A percentile compares a stretch with the other conserved stretches of the same genome.
Evolutionary conservation across 1,140 invertebrate genomes (phyloP).

Genomic region (Samia ricini): DNA sequence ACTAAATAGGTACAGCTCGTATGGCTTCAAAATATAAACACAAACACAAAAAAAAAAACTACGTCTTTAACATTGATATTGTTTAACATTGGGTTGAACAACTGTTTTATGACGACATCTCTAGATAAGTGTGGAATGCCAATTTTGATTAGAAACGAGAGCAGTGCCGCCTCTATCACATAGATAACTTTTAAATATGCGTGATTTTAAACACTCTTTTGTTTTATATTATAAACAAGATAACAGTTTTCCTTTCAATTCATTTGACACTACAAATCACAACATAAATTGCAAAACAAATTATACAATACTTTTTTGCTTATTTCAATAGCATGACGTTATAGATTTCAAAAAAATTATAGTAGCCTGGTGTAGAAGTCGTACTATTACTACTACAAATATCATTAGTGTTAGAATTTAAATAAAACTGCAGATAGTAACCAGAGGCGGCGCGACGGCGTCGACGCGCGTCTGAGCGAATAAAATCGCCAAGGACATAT

Average conservation of each 20-base stretch:
- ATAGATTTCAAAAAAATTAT: not conserved
- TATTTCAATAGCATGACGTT: not conserved
- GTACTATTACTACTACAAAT: slow-evolving; percentile 3
- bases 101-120: slow-evolving; percentile 44
- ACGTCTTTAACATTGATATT: not conserved
- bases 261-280: slow-evolving; percentile 5
- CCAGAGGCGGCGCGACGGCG: slow-evolving; percentile 13
- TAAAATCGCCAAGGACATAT: slow-evolving; percentile 68
- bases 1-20: slow-evolving; percentile 4
- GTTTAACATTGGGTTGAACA: slow-evolving; percentile 42
- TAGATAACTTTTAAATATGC: slow-evolving; percentile 59
- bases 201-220: slow-evolving; percentile 42
- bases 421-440: slow-evolving; percentile 35
- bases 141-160: slow-evolving; percentile 66
- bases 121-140: slow-evolving; percentile 64
- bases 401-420: slow-evolving; percentile 33
- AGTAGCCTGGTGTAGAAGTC: not conserved
- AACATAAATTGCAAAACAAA: no score
- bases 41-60: not conserved
- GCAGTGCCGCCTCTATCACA: slow-evolving; percentile 49
- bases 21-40: not conserved
- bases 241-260: slow-evolving; percentile 5
- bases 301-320: no score
- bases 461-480: slow-evolving; percentile 44
- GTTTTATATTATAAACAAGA: slow-evolving; percentile 22